Conservation (phyloP, 2,797 vertebrate genomes). For the Vireo griseus region DNA sequence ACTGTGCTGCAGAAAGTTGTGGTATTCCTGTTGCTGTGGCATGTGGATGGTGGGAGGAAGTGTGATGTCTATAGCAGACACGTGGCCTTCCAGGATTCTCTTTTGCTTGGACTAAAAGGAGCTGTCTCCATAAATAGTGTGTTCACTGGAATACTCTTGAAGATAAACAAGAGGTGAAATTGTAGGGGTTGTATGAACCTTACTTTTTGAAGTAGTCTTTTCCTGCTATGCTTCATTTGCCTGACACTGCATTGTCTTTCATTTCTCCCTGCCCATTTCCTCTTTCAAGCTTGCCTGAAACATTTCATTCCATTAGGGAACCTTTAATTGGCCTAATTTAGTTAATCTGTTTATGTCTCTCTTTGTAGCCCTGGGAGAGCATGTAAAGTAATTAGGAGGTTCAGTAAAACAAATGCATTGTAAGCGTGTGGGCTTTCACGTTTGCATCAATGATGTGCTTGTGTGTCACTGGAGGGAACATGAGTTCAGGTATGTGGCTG, state of each 20-base stretch:
- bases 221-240: not conserved
- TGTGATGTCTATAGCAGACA: not conserved
- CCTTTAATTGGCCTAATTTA: conserved; percentile 73
- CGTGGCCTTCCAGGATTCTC: not conserved
- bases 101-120: not conserved
- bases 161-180: not conserved
- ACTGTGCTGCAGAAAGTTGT: not conserved
- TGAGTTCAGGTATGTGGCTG: not conserved
- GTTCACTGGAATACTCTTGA: not conserved
- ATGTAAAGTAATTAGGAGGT: conserved; percentile 68
- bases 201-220: not conserved
- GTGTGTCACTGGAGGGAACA: not conserved
- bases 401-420: conserved; percentile 52
- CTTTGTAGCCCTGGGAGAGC: conserved; percentile 66
- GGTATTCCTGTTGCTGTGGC: not conserved
- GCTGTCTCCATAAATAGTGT: not conserved
- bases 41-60: not conserved
- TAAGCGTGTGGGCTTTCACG: not conserved
- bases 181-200: not conserved
- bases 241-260: conserved; percentile 2
- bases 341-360: conserved; percentile 70
- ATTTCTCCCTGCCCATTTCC: conserved; percentile 3
- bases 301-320: conserved; percentile 71
- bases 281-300: conserved; percentile 55
- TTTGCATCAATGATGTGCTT: not conserved